Evolutionary conservation across 2,888 invertebrate genomes (phyloP).

Genomic region (Tetranychus truncatus): DNA sequence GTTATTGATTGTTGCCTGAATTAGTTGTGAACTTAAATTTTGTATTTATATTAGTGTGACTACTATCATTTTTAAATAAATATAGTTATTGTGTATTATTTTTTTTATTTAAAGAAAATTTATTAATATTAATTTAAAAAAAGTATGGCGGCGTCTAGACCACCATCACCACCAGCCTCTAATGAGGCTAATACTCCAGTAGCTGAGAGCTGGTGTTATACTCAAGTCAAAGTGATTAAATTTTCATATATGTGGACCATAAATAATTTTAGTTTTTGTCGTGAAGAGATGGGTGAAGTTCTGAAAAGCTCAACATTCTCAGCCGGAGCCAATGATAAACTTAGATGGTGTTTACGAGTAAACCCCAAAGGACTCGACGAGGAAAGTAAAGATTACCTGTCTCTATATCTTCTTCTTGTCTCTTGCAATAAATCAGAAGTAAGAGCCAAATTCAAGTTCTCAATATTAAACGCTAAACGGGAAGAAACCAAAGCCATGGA

Average conservation of each 20-base stretch:
- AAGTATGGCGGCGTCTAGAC: conserved; percentile 4
- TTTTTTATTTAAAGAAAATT: neutral
- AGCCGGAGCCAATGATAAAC: conserved; percentile 96
- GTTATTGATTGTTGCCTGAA: no score
- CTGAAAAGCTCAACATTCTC: conserved; percentile 98
- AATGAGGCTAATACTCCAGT: conserved; percentile 58
- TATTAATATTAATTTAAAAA: neutral
- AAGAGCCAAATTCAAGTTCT: conserved; percentile 99
- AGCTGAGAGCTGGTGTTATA: conserved; percentile 99
- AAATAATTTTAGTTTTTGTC: conserved; percentile 99
- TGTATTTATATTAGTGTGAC: no score
- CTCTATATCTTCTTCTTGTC: conserved; percentile 91
- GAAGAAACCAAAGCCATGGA: conserved; percentile 99
- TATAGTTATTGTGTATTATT: no score
- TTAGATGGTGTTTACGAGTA: conserved; percentile 99
- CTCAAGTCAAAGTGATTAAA: conserved; percentile 99
- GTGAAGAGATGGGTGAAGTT: conserved; percentile 99
- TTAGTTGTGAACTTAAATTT: no score
- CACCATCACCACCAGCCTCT: conserved; percentile 47
- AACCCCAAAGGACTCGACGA: conserved; percentile 99
- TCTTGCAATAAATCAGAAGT: conserved; percentile 99
- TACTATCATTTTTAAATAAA: no score
- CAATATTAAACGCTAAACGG: conserved; percentile 97
- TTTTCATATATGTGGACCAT: conserved; percentile 99
- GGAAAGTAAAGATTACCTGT: conserved; percentile 99